phyloP scores from a whole-genome alignment of 53 echinoderm and acorn worm species.

The Astropecten irregularis region DNA sequence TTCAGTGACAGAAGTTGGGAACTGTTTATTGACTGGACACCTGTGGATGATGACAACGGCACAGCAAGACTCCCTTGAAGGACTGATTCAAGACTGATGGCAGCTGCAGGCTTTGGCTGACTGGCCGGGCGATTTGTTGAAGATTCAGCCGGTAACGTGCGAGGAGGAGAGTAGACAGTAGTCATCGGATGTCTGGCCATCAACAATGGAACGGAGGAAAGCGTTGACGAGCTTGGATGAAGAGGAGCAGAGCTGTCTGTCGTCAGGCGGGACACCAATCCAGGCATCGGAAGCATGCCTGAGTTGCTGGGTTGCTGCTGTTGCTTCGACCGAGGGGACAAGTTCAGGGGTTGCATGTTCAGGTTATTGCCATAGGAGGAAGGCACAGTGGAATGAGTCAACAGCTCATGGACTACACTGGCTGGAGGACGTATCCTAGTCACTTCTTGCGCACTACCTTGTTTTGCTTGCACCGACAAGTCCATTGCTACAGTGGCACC shows the following conservation, averaged over 20 bases:
- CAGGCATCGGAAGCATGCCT: constrained; percentile 30
- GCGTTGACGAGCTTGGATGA: background rate
- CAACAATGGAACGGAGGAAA: background rate
- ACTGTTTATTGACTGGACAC: constrained; percentile 1
- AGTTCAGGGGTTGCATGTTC: constrained; percentile 22
- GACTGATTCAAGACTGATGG: background rate
- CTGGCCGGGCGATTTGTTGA: background rate
- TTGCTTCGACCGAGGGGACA: constrained; percentile 37
- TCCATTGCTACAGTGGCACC: background rate
- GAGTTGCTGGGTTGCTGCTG: background rate
- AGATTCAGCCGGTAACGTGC: background rate
- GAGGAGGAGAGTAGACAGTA: background rate
- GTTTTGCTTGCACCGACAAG: background rate
- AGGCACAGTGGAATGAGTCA: constrained; percentile 9
- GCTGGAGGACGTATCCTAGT: background rate
- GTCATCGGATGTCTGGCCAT: constrained; percentile 2
- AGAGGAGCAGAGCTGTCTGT: background rate
- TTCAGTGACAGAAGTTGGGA: constrained; percentile 14
- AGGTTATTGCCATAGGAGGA: background rate
- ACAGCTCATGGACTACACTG: background rate
- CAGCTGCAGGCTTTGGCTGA: background rate
- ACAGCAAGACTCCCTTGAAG: background rate
- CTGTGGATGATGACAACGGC: background rate
- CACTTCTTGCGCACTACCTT: background rate
- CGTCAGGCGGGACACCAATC: background rate